These are phyloP conservation scores for Solen grandis DNA, from an alignment of 1,140 invertebrate genomes.

Conservation along the genomic window DNA sequence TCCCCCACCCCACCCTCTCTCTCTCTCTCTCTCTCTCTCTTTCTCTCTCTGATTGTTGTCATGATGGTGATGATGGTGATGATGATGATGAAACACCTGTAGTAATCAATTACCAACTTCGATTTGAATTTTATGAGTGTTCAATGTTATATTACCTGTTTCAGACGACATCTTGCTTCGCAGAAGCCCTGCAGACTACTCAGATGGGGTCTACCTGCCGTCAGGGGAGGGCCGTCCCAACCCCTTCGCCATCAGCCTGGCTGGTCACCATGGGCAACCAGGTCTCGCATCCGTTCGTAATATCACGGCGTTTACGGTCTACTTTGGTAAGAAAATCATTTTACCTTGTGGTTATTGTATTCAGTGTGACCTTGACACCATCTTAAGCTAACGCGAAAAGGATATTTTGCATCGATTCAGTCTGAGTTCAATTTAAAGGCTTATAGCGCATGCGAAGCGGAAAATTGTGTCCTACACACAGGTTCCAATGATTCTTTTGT, in stretches of 20 bases:
- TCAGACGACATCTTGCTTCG: conserved; percentile 91
- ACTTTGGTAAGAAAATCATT: conserved; percentile 95
- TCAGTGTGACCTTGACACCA: not conserved
- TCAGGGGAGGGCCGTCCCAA: conserved; percentile 93
- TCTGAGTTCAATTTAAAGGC: not conserved
- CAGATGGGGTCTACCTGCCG: conserved; percentile 89
- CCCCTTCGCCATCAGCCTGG: conserved; percentile 91
- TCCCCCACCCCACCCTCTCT: not conserved
- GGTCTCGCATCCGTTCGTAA: conserved; percentile 93
- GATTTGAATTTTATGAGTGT: not conserved
- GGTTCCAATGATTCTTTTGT: not conserved
- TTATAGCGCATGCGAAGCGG: not conserved
- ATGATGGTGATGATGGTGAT: not conserved
- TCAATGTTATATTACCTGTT: not conserved
- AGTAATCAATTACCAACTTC: too few relatives aligned
- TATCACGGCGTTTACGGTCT: conserved; percentile 95
- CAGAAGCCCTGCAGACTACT: conserved; percentile 95
- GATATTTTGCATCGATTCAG: too few relatives aligned
- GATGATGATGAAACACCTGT: not conserved
- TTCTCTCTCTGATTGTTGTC: not conserved
- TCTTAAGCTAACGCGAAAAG: too few relatives aligned
- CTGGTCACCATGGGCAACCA: conserved; percentile 91
- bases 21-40: too few relatives aligned
- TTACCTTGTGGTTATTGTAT: too few relatives aligned
- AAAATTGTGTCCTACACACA: too few relatives aligned